phyloP scores from a whole-genome alignment of 2,113 vertebrate species.

The Notothenia rossii region DNA sequence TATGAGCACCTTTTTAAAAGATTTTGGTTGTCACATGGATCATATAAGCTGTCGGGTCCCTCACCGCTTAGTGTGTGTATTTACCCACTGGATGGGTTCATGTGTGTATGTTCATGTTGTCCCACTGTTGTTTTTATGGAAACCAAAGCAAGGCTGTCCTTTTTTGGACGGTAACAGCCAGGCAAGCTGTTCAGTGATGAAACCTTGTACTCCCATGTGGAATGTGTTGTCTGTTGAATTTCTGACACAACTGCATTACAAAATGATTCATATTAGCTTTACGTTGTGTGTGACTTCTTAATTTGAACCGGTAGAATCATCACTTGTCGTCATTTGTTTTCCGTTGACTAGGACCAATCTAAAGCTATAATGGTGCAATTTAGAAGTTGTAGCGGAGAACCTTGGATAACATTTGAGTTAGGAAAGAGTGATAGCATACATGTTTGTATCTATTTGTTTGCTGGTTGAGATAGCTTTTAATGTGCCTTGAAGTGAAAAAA shows the following conservation, averaged over 20 bases:
- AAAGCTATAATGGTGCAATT: slow-evolving; percentile 49
- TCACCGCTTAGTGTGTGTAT: slow-evolving; percentile 39
- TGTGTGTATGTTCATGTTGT: slow-evolving; percentile 57
- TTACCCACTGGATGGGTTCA: slow-evolving; percentile 77
- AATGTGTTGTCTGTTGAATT: slow-evolving; percentile 64
- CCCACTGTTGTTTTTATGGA: slow-evolving; percentile 45
- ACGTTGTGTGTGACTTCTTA: slow-evolving; percentile 11
- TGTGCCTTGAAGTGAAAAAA: slow-evolving; percentile 71
- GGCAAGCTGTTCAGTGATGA: slow-evolving; percentile 35
- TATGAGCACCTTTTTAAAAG: slow-evolving; percentile 23
- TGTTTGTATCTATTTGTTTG: slow-evolving; percentile 16
- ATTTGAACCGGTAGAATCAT: slow-evolving; percentile 32
- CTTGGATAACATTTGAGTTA: slow-evolving; percentile 12
- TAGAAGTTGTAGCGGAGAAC: slow-evolving; percentile 35
- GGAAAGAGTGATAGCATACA: slow-evolving; percentile 13
- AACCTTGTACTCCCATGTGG: slow-evolving; percentile 40
- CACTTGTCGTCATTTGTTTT: slow-evolving; percentile 20
- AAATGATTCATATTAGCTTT: slow-evolving; percentile 30
- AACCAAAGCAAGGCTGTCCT: slow-evolving; percentile 70
- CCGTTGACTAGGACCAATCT: slow-evolving; percentile 54
- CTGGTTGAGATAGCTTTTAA: slow-evolving; percentile 55
- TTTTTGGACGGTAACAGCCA: slow-evolving; percentile 41
- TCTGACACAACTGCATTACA: slow-evolving; percentile 45
- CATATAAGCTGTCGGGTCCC: slow-evolving; percentile 14
- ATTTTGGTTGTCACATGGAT: slow-evolving; percentile 47